phyloP scores from a whole-genome alignment of 2,797 vertebrate species.

The Champsocephalus gunnari region DNA sequence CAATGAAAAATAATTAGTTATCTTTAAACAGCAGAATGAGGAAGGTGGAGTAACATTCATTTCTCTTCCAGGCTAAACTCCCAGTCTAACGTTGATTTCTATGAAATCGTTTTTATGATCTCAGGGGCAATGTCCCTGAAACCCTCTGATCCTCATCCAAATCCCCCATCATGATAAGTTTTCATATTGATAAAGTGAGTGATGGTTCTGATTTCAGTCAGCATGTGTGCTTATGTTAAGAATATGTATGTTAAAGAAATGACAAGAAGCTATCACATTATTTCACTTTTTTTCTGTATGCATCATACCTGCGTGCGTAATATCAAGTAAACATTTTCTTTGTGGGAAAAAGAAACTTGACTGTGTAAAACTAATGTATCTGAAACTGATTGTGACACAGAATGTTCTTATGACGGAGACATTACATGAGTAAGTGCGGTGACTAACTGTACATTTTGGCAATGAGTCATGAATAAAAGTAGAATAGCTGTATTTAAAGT shows the following conservation, averaged over 20 bases:
- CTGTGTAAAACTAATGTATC: conserved; percentile 60
- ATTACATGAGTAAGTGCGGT: conserved; percentile 39
- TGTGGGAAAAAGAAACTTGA: conserved; percentile 59
- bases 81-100: conserved; percentile 80
- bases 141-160: conserved; percentile 38
- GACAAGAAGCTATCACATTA: conserved; percentile 15
- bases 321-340: conserved; percentile 40
- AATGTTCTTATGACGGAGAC: conserved; percentile 35
- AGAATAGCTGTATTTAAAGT: conserved; percentile 42
- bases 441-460: conserved; percentile 61
- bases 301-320: conserved; percentile 52
- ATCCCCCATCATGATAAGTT: conserved; percentile 46
- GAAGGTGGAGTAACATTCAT: conserved; percentile 27
- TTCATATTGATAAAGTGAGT: conserved; percentile 76
- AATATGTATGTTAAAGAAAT: conserved; percentile 35
- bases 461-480: conserved; percentile 64
- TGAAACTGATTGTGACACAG: conserved; percentile 41
- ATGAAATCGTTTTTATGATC: conserved; percentile 76
- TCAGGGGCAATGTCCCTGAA: conserved; percentile 61
- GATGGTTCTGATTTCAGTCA: conserved; percentile 62
- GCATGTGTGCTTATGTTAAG: conserved; percentile 62
- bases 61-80: conserved; percentile 49
- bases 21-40: neutral
- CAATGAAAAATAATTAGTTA: conserved; percentile 1
- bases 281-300: conserved; percentile 49